phyloP scores from a whole-genome alignment of 2,888 invertebrate genomes.

The Acronicta alni region DNA sequence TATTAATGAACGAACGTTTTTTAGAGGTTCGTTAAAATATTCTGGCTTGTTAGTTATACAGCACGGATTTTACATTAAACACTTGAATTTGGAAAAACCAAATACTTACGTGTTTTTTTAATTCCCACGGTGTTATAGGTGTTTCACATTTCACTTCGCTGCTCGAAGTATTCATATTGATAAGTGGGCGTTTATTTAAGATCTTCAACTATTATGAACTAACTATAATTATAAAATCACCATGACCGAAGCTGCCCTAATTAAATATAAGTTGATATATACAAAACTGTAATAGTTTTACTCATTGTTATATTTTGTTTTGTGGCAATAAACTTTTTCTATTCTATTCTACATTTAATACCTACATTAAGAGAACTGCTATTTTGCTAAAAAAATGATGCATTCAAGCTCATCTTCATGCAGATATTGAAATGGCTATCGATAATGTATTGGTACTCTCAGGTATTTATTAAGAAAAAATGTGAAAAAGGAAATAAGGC shows the following conservation, averaged over 20 bases:
- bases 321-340: no score
- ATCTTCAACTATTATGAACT: constrained; percentile 47
- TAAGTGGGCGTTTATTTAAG: constrained; percentile 45
- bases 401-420: neutral
- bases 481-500: constrained; percentile 46
- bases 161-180: constrained; percentile 36
- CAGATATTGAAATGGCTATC: neutral
- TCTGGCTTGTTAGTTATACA: constrained; percentile 44
- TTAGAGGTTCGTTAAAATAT: constrained; percentile 47
- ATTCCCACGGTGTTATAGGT: constrained; percentile 38
- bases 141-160: constrained; percentile 33
- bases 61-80: constrained; percentile 41
- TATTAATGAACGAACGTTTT: constrained; percentile 41
- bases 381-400: no score
- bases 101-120: constrained; percentile 21
- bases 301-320: no score
- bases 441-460: constrained; percentile 1
- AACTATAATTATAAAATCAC: constrained; percentile 4
- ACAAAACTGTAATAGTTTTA: no score
- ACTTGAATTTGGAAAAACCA: constrained; percentile 29
- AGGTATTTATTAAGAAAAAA: constrained; percentile 43
- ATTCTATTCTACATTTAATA: no score
- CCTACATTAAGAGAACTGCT: no score
- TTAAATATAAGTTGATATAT: constrained; percentile 39
- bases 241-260: constrained; percentile 37